These are phyloP conservation scores for Scolopax bukidnonensis DNA, from an alignment of 2,797 vertebrate genomes.

Conservation along the genomic window DNA sequence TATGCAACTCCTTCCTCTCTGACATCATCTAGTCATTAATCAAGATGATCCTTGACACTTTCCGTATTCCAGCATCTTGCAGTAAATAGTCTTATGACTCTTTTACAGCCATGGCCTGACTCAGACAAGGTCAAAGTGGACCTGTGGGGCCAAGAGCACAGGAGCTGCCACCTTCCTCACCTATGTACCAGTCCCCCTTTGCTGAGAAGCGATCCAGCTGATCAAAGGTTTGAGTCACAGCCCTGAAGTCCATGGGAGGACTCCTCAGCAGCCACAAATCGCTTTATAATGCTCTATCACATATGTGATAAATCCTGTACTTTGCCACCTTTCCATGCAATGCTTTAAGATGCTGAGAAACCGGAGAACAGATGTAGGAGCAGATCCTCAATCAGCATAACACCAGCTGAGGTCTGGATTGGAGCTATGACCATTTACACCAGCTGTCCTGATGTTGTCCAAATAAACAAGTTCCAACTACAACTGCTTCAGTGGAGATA, in stretches of 20 bases:
- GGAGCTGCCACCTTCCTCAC: neutral
- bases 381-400: neutral
- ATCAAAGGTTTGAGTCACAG: slow-evolving; percentile 60
- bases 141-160: neutral
- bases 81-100: slow-evolving; percentile 28
- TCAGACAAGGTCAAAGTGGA: neutral
- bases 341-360: neutral
- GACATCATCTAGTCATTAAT: neutral
- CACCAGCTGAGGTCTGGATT: neutral
- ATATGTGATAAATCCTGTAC: slow-evolving; percentile 13
- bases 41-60: slow-evolving; percentile 49
- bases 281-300: neutral
- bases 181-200: neutral
- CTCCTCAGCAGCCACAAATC: neutral
- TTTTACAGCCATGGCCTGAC: slow-evolving; percentile 14
- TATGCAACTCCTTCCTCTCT: neutral
- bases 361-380: neutral
- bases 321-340: slow-evolving; percentile 13
- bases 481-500: neutral
- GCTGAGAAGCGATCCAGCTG: neutral
- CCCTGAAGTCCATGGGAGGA: neutral
- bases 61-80: neutral
- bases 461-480: neutral
- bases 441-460: neutral
- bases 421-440: neutral